These are phyloP conservation scores for Conus betulinus DNA, from an alignment of 1,140 invertebrate genomes.

Conservation along the genomic window DNA sequence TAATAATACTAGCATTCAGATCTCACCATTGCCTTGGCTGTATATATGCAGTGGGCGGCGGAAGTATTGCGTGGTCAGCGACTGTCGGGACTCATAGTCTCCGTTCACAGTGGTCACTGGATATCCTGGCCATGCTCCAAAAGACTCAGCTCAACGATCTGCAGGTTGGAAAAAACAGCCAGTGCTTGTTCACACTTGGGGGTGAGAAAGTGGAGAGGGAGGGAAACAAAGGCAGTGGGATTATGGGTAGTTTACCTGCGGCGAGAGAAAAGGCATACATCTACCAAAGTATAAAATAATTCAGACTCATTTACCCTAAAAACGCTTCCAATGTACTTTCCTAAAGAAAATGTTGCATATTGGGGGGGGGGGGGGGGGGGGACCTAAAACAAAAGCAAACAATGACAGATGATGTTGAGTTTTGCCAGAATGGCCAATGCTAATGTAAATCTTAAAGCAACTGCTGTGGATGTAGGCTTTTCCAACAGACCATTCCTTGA, in stretches of 20 bases:
- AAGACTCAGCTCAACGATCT: conserved; percentile 43
- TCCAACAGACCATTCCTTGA: too few relatives aligned
- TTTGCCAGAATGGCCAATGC: too few relatives aligned
- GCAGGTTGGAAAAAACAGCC: background rate
- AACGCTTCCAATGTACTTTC: too few relatives aligned
- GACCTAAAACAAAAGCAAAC: too few relatives aligned
- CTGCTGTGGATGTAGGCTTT: too few relatives aligned
- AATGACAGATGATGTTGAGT: too few relatives aligned
- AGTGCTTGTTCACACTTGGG: background rate
- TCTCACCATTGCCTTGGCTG: conserved; percentile 50
- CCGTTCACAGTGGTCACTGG: conserved; percentile 43
- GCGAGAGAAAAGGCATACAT: background rate
- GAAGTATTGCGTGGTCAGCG: conserved; percentile 34
- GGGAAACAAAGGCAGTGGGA: background rate
- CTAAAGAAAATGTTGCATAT: too few relatives aligned
- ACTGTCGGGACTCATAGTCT: conserved; percentile 34
- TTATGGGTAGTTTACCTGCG: background rate
- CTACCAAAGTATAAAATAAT: background rate
- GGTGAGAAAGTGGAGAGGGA: background rate
- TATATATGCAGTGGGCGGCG: conserved; percentile 42
- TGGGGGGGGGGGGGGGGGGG: too few relatives aligned
- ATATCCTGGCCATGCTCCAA: conserved; percentile 32
- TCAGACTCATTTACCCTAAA: too few relatives aligned
- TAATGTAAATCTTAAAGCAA: too few relatives aligned
- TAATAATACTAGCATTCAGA: background rate